phyloP scores from a whole-genome alignment of 92 coral and sea anemone genomes.

The Epizoanthus scotinus region DNA sequence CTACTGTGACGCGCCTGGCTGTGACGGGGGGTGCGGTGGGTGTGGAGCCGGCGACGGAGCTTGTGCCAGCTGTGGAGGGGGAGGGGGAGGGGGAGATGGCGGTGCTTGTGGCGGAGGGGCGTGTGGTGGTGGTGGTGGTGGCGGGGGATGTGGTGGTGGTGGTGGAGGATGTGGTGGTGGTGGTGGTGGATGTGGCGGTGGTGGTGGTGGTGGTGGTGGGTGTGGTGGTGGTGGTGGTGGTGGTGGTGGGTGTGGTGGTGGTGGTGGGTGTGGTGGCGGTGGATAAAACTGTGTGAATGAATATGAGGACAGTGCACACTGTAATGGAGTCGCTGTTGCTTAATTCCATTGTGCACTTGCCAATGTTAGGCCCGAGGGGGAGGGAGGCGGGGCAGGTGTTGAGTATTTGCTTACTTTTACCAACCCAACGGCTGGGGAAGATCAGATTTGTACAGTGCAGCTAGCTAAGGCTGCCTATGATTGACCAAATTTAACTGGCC shows the following conservation, averaged over 20 bases:
- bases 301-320: too few relatives aligned
- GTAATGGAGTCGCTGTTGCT: too few relatives aligned
- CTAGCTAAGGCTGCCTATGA: too few relatives aligned
- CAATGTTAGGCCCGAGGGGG: too few relatives aligned
- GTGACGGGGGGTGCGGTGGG: slow-evolving; percentile 44
- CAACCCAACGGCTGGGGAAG: too few relatives aligned
- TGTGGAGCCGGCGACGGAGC: slow-evolving; percentile 9
- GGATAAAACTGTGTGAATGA: too few relatives aligned
- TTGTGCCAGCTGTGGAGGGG: not conserved
- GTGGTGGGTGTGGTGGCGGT: not conserved
- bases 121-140: slow-evolving; percentile 25
- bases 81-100: not conserved
- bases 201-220: slow-evolving; percentile 15
- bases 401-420: too few relatives aligned
- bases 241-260: not conserved
- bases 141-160: slow-evolving; percentile 30
- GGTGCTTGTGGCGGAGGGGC: slow-evolving; percentile 26
- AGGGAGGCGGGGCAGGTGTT: too few relatives aligned
- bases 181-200: slow-evolving; percentile 2
- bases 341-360: too few relatives aligned
- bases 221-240: not conserved
- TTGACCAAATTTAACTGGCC: too few relatives aligned
- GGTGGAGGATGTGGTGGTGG: not conserved
- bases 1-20: slow-evolving; percentile 23
- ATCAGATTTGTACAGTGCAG: too few relatives aligned